These are phyloP conservation scores for Tiliacea citrago DNA, from an alignment of 2,888 invertebrate species.

Conservation along the genomic window DNA sequence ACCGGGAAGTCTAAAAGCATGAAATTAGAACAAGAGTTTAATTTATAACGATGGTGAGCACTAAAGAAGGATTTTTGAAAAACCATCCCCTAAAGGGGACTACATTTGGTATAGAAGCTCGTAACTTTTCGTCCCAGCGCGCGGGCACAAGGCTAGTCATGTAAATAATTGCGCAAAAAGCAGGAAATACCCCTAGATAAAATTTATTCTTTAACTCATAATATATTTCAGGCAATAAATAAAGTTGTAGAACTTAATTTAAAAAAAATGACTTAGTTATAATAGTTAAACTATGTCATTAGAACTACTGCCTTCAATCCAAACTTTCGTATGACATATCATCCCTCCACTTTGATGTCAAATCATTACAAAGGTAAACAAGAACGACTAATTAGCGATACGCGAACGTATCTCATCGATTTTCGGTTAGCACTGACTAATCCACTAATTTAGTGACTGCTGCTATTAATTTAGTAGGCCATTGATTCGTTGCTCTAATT, in stretches of 20 bases:
- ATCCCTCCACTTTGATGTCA: conserved; percentile 79
- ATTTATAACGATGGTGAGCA: no score
- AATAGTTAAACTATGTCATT: not conserved
- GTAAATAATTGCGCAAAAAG: not conserved
- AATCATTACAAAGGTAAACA: conserved; percentile 84
- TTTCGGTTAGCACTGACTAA: conserved; percentile 78
- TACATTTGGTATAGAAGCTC: no score
- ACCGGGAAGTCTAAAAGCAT: no score
- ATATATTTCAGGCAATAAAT: not conserved
- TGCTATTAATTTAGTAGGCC: conserved; percentile 77
- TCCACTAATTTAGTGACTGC: conserved; percentile 80
- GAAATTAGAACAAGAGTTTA: no score
- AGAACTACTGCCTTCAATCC: conserved; percentile 4
- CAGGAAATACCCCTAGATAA: no score
- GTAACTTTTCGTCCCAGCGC: no score
- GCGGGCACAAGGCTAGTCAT: no score
- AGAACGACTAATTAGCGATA: conserved; percentile 83
- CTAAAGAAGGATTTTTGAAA: no score
- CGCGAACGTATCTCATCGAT: conserved; percentile 79
- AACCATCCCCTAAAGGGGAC: no score
- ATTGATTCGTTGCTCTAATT: conserved; percentile 70
- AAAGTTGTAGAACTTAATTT: no score
- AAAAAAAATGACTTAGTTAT: no score
- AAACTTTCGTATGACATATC: conserved; percentile 45
- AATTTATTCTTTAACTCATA: not conserved